phyloP scores from a whole-genome alignment of 2,888 invertebrate genomes.

The Cataglyphis rosenhaueri region DNA sequence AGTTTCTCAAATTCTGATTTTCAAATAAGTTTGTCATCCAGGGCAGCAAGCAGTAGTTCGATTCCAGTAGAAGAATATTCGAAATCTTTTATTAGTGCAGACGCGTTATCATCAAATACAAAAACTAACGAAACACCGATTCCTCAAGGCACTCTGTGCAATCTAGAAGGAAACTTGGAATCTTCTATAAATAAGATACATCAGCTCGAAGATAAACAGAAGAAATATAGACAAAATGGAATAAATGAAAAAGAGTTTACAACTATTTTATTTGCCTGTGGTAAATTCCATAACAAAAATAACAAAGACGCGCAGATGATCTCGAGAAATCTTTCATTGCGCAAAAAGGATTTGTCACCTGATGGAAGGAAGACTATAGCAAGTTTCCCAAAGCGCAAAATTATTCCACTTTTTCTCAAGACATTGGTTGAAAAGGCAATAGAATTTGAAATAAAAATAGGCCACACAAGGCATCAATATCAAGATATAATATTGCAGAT shows the following conservation, averaged over 20 bases:
- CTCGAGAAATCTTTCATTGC: neutral
- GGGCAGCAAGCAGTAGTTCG: neutral
- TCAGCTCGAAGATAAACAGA: neutral
- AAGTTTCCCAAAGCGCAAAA: neutral
- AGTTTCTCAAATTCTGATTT: neutral
- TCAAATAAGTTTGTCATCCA: neutral
- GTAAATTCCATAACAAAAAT: slow-evolving; percentile 16
- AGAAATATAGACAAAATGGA: neutral
- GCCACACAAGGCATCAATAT: neutral
- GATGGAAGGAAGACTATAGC: neutral
- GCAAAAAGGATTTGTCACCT: neutral
- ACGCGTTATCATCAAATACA: neutral
- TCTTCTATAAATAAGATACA: neutral
- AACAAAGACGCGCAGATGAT: neutral
- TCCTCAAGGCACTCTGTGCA: neutral
- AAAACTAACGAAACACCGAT: neutral
- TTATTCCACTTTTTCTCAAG: slow-evolving; percentile 44
- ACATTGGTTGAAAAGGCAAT: slow-evolving; percentile 11
- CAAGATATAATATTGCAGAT: neutral
- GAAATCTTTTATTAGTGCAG: neutral
- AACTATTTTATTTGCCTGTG: slow-evolving; percentile 48
- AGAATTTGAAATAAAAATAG: slow-evolving; percentile 57
- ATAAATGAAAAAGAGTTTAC: neutral
- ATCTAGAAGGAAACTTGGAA: neutral
- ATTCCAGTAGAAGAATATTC: neutral